Base-by-base conservation (phyloP, 1,140 invertebrate genomes). In the Pectinophora gossypiella region DNA sequence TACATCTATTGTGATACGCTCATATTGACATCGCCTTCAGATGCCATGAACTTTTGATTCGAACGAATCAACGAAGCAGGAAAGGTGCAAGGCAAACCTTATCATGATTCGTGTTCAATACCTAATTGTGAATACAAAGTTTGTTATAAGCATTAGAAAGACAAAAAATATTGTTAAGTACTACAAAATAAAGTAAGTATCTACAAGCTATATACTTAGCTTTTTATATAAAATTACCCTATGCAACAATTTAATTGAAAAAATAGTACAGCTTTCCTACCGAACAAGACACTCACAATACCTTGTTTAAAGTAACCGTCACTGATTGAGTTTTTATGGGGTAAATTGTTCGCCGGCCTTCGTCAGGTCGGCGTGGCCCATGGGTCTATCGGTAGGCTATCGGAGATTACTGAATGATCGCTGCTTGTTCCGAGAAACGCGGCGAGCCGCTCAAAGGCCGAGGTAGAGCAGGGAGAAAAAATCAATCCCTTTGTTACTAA, bases 401-500 rank as follows among this genome's bases (percentile, higher is more conserved):
- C 64, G 53, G 51, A 69, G 70, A 75, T 75, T 77, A 81, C 64
- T 74, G 77, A 83, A 79, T 76, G 72, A 77, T 77, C 67, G 55
- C 58, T 52, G 59, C 59, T 51, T 46, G 62, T 73, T 66, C 75
- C 63, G 57, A 73, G 75, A 77, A 71, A 59, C 49, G 70, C 80
- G 80, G 79, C 73, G 61, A 68, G 63, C 49, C 54, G 42, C 68
- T 81, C 71, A 81, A 84, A 84, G 68, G 67, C 73, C 68, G 61
- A 56, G 63, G 68, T 64, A 70, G 65, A 72, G 61, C 55, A 51
- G 60, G 69, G 61, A 75, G 65, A 69, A 80, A 84, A 84, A 84
- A 84, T 71, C 73, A 77, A 84, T 78, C 64, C 72, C 80, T 81
- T 84, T 84, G 80, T 84, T 79, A 78, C 72, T 78, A 78, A 77